Evolutionary conservation across 2,888 invertebrate genomes (phyloP).

Genomic region (Stenoptilia bipunctidactyla): DNA sequence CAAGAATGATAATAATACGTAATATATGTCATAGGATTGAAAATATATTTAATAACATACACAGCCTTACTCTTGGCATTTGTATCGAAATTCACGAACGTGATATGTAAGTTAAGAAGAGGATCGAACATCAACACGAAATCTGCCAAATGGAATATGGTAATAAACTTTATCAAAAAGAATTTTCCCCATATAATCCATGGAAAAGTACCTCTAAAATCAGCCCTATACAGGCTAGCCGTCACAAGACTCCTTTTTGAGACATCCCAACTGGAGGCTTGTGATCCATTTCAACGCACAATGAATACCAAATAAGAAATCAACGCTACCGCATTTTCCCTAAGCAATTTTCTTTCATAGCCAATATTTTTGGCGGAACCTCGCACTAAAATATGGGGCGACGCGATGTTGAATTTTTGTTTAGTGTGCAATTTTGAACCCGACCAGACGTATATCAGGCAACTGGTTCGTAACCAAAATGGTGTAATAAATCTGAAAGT

Average conservation of each 20-base stretch:
- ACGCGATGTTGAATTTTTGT: slow-evolving; percentile 54
- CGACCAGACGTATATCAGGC: slow-evolving; percentile 49
- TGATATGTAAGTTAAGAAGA: not conserved
- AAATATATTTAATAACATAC: no score
- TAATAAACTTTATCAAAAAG: not conserved
- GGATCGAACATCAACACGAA: slow-evolving; percentile 6
- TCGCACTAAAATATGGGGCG: slow-evolving; percentile 48
- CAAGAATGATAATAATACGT: no score
- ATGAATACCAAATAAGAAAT: slow-evolving; percentile 66
- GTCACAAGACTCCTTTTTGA: slow-evolving; percentile 20
- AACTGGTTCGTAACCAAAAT: slow-evolving; percentile 55
- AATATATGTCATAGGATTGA: no score
- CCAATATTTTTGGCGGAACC: slow-evolving; percentile 47
- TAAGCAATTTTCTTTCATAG: slow-evolving; percentile 56
- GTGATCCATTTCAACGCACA: slow-evolving; percentile 55
- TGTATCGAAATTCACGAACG: not conserved
- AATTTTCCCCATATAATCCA: slow-evolving; percentile 1
- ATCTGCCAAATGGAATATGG: slow-evolving; percentile 2
- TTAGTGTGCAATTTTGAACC: slow-evolving; percentile 55
- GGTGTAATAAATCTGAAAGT: slow-evolving; percentile 64
- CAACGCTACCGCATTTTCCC: slow-evolving; percentile 55
- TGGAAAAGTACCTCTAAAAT: not conserved
- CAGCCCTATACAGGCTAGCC: slow-evolving; percentile 21
- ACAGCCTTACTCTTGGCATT: not conserved
- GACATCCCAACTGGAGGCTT: slow-evolving; percentile 32